Conservation (phyloP, 1,140 invertebrate genomes). For the Anadara kagoshimensis region DNA sequence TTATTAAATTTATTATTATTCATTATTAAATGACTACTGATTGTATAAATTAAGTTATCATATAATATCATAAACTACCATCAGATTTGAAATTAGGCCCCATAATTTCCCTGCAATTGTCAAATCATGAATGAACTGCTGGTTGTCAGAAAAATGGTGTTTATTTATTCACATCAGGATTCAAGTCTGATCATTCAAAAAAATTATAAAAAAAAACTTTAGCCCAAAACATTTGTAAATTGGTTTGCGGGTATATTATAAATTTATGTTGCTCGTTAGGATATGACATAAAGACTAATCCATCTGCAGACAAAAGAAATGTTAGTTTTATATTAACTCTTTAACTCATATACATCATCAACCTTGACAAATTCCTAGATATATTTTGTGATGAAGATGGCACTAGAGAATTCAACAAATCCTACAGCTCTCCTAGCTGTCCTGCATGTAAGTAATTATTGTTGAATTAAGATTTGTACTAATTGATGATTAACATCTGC, state of each 20-base stretch:
- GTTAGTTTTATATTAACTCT: too few species aligned
- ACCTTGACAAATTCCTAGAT: slow-evolving; percentile 45
- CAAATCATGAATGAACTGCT: too few species aligned
- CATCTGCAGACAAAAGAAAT: neutral
- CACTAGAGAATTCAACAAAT: slow-evolving; percentile 67
- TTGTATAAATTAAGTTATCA: too few species aligned
- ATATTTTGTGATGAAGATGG: slow-evolving; percentile 72
- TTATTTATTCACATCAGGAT: neutral
- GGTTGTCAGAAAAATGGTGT: neutral
- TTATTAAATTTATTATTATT: too few species aligned
- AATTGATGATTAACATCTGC: too few species aligned
- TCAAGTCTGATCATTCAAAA: too few species aligned
- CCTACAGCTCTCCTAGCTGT: slow-evolving; percentile 63
- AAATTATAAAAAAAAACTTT: neutral
- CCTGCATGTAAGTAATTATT: slow-evolving; percentile 66
- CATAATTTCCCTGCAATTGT: neutral
- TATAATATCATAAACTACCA: too few species aligned
- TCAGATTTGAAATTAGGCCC: too few species aligned
- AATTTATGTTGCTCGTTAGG: too few species aligned
- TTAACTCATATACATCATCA: too few species aligned
- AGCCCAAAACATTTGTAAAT: neutral
- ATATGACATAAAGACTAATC: neutral
- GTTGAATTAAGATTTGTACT: too few species aligned
- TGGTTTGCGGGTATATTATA: too few species aligned
- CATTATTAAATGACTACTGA: neutral